Conservation (phyloP, 2,797 vertebrate species). For the Cheirogaleus major region DNA sequence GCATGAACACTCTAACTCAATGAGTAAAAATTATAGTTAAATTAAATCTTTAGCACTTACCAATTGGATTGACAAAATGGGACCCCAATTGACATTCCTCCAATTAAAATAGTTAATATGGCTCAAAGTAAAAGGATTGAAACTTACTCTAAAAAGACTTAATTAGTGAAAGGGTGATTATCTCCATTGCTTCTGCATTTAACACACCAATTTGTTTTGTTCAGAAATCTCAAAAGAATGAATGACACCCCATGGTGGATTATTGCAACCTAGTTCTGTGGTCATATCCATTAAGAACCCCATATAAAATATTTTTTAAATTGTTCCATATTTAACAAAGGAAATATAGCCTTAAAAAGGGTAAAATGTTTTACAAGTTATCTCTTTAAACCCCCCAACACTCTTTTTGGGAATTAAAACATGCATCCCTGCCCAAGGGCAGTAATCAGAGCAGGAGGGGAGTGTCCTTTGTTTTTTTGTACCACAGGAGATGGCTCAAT, state of each 20-base stretch:
- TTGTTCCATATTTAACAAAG: background rate
- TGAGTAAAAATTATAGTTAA: constrained; percentile 1
- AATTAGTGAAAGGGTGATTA: background rate
- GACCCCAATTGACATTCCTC: background rate
- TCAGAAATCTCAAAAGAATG: background rate
- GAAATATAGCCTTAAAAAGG: too few species aligned
- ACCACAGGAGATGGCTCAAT: too few species aligned
- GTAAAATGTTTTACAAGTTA: too few species aligned
- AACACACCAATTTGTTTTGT: background rate
- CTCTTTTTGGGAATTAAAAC: too few species aligned
- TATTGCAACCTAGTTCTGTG: background rate
- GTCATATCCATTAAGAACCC: background rate
- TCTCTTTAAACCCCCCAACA: too few species aligned
- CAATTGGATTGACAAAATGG: background rate
- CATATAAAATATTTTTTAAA: background rate
- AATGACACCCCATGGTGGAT: background rate
- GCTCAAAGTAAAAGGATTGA: background rate
- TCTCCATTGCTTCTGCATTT: background rate
- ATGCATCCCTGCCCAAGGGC: too few species aligned
- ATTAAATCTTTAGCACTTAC: background rate
- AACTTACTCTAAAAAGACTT: background rate
- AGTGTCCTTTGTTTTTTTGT: too few species aligned
- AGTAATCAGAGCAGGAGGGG: too few species aligned
- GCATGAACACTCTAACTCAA: background rate
- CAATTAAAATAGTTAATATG: background rate